These are phyloP conservation scores for Xenopus laevis DNA, from an alignment of 2,113 vertebrate genomes.

Conservation along the genomic window DNA sequence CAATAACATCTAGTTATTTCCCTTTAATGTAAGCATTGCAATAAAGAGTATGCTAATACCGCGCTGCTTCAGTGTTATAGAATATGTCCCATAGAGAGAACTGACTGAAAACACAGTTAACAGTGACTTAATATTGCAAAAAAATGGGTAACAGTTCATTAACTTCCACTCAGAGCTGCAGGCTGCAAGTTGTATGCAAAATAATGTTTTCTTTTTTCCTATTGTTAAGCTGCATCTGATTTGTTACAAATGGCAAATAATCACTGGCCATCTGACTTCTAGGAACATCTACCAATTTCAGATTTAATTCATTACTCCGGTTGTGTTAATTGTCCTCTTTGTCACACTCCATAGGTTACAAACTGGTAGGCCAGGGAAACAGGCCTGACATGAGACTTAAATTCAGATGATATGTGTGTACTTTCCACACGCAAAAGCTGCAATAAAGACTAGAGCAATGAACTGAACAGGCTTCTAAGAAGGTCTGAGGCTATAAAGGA, in stretches of 20 bases:
- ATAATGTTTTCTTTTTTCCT: constrained; percentile 17
- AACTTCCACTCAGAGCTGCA: constrained; percentile 33
- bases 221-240: not conserved
- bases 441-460: not conserved
- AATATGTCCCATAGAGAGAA: constrained; percentile 37
- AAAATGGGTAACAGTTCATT: constrained; percentile 42
- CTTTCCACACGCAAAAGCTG: not conserved
- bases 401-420: not conserved
- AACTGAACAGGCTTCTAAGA: no score
- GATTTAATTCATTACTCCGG: not conserved
- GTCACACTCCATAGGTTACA: not conserved
- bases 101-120: constrained; percentile 33
- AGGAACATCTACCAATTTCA: constrained; percentile 6
- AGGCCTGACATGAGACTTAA: not conserved
- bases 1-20: not conserved
- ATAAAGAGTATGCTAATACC: not conserved
- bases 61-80: constrained; percentile 19
- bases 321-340: not conserved
- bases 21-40: not conserved
- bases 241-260: not conserved
- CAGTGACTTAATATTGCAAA: constrained; percentile 38
- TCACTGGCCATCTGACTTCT: constrained; percentile 5
- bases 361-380: not conserved
- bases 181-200: constrained; percentile 33
- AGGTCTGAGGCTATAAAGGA: no score